Evolutionary conservation across 1,140 invertebrate genomes (phyloP), one percentile per base, ranked within the genome.

Genomic region (Nylanderia fulva): DNA sequence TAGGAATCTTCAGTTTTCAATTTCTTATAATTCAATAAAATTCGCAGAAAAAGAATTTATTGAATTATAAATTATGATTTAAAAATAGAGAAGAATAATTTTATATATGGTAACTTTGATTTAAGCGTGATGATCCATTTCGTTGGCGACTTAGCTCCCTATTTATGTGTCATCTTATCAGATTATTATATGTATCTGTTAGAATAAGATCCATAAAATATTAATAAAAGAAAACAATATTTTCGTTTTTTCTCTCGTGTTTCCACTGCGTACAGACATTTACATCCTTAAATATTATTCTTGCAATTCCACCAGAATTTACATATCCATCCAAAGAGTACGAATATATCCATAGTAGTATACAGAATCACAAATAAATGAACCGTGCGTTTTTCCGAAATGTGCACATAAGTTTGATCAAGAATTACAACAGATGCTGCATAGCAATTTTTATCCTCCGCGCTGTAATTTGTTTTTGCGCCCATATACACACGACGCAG

Each of bases 371-470:
- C 1, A 5, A 18, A n/a, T 52, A 21, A n/a, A 56, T 48, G 45
- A 42, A 71, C 4, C n/a, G n/a, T 36, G 15, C 1, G 21, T 21
- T 64, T 64, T 27, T 48, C 7, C 15, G 15, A 77, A 64, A 63
- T n/a, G n/a, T n/a, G n/a, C 29, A 63, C 29, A 13, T 15, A 71
- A 15, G 54, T 36, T 77, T 61, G 42, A 21, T 29, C 27, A 18
- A 29, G 60, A 66, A 75, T 75, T 74, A 74, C 52, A 66, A 77
- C 61, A 48, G 75, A 77, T 39, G 52, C 48, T 36, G 75, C 58
- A 29, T 66, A 54, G 27, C 24, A 8, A 68, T 29, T 79, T 79
- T 79, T 68, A 52, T 79, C n/a, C n/a, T 68, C 42, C 24, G 24
- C 42, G 29, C 58, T 77, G 27, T 48, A 77, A 79, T 79, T 36